Evolutionary conservation across 2,797 vertebrate species (phyloP).

Genomic region (Antrozous pallidus): DNA sequence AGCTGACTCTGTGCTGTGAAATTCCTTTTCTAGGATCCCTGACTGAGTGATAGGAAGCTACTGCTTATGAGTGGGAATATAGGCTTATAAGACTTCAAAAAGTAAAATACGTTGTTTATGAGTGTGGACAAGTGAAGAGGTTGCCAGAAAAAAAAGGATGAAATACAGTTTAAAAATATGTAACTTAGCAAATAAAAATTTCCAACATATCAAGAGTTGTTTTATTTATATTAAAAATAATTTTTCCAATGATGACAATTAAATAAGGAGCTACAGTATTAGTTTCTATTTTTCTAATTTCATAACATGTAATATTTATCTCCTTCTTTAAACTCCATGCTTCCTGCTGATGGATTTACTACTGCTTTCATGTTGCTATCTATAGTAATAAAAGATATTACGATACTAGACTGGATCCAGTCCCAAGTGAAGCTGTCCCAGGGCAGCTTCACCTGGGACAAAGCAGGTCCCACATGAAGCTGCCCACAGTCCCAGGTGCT

Average conservation of each 20-base stretch:
- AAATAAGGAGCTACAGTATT: background rate
- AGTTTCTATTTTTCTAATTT: conserved; percentile 16
- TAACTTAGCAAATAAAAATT: conserved; percentile 10
- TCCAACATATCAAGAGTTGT: background rate
- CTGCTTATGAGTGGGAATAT: background rate
- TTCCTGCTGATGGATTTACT: background rate
- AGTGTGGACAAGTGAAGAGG: background rate
- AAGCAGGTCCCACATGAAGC: no score
- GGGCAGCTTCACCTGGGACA: no score
- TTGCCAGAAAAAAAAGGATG: background rate
- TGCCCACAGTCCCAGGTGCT: no score
- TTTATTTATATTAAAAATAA: background rate
- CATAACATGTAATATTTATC: background rate
- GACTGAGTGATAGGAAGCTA: background rate
- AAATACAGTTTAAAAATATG: background rate
- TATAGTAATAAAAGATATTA: no score
- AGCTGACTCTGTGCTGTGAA: background rate
- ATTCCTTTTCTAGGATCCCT: conserved; percentile 14
- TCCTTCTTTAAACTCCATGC: background rate
- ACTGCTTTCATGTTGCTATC: background rate
- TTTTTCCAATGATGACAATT: background rate
- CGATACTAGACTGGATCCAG: no score
- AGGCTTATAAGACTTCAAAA: background rate
- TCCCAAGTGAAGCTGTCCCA: no score
- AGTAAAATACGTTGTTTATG: background rate